Evolutionary conservation across 2,888 invertebrate species (phyloP), one percentile per base, ranked within the genome.

Genomic region (Tipula helvola): DNA sequence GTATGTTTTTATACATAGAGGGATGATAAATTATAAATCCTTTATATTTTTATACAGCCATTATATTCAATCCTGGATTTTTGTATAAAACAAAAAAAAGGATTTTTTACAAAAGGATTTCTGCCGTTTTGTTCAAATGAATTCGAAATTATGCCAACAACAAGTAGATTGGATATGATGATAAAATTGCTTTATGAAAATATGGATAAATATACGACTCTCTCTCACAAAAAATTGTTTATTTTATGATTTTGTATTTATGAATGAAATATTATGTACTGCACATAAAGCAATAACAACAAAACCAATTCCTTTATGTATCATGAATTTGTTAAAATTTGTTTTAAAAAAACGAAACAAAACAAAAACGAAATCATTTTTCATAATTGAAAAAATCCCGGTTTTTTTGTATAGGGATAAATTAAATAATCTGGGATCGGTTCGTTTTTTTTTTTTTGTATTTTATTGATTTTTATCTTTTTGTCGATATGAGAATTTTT

Each of bases 161-260:
- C 71, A 71, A 71, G 71, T 71, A 71, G 71, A 71, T 71, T 71
- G 71, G n/a, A 71, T 71, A 71, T 71, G 71, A 71, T 71, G 71
- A 71, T 71, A 71, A 71, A 71, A 71, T 71, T 71, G 71, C 71
- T 28, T 71, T 71, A 28, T 57, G 16, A 57, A 57, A 16, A 57
- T 57, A 57, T 57, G 52, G n/a, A 57, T 57, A 16, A 28, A 28
- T 28, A 71, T 4, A 71, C 71, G 71, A 28, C 71, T 71, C 71
- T n/a, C 28, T 28, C 28, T 2, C 28, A 57, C 57, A 57, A 8
- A 71, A 71, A 71, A 71, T 71, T 71, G 47, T 47, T 47, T 71
- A 71, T 71, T 71, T 28, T 71, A 71, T 71, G 71, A 71, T 71
- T 71, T 71, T 71, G 28, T 71, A 4, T 71, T 71, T 71, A 71